Evolutionary conservation across 2,888 invertebrate genomes (phyloP).

Genomic region (Amaurobius ferox): DNA sequence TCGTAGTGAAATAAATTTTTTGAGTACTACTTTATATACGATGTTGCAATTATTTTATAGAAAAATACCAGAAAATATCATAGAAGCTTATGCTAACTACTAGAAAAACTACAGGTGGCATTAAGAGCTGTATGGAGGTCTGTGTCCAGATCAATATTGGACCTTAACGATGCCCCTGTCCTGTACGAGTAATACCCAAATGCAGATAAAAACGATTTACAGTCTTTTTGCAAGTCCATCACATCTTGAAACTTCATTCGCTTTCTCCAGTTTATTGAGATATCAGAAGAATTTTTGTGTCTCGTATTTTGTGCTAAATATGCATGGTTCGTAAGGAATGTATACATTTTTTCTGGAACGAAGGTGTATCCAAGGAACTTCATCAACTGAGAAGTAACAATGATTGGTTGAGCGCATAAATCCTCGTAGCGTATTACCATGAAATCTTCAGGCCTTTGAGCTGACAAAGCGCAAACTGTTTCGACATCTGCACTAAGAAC

Average conservation of each 20-base stretch:
- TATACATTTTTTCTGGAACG: conserved; percentile 30
- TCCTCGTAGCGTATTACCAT: conserved; percentile 75
- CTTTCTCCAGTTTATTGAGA: conserved; percentile 37
- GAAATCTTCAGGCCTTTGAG: conserved; percentile 73
- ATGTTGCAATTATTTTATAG: too few relatives aligned
- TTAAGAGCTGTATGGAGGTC: conserved; percentile 19
- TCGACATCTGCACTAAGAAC: conserved; percentile 73
- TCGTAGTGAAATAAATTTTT: too few relatives aligned
- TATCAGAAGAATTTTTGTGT: conserved; percentile 42
- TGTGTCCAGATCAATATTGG: conserved; percentile 47
- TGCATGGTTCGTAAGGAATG: conserved; percentile 57
- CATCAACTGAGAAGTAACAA: conserved; percentile 72
- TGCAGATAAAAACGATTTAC: conserved; percentile 14
- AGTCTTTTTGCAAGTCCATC: conserved; percentile 28
- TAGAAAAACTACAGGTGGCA: too few relatives aligned
- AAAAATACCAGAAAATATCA: too few relatives aligned
- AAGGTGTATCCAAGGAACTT: conserved; percentile 74
- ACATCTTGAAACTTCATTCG: conserved; percentile 30
- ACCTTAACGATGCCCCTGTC: conserved; percentile 25
- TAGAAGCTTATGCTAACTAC: too few relatives aligned
- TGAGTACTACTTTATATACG: too few relatives aligned
- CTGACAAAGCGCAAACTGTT: conserved; percentile 63
- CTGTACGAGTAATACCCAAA: conserved; percentile 44
- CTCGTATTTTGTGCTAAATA: conserved; percentile 23
- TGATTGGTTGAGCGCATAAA: conserved; percentile 73